A percentile compares a stretch with the other conserved stretches of the same genome.
Conservation (phyloP, 2,113 vertebrate species). For the Cricetomys ansorgei region DNA sequence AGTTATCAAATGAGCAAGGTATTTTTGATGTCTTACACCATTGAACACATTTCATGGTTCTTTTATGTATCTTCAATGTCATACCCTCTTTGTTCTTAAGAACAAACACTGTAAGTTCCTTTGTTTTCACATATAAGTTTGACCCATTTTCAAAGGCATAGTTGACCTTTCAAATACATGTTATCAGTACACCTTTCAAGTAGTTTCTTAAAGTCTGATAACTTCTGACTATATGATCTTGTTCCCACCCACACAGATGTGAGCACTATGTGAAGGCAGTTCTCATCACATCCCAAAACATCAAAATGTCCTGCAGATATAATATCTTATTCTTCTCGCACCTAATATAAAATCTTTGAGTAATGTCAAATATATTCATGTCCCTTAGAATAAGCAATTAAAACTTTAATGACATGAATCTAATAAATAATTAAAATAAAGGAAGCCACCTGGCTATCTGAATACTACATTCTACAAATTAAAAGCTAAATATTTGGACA, state of each 20-base stretch:
- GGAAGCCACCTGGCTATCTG: neutral
- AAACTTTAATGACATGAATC: constrained; percentile 12
- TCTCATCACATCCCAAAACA: neutral
- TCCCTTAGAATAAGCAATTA: neutral
- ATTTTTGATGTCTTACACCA: constrained; percentile 55
- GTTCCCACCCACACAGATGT: neutral
- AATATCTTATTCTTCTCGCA: neutral
- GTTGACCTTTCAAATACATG: constrained; percentile 21
- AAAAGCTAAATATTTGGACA: constrained; percentile 45
- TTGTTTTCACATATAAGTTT: constrained; percentile 58
- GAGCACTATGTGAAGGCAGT: neutral
- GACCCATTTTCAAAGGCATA: constrained; percentile 36
- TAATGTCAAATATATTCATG: neutral
- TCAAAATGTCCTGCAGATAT: neutral
- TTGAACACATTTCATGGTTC: constrained; percentile 26
- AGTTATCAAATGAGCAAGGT: constrained; percentile 31
- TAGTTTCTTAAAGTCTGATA: constrained; percentile 29
- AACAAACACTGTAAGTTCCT: constrained; percentile 48
- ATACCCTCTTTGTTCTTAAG: constrained; percentile 54
- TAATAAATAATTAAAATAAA: constrained; percentile 20
- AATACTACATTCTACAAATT: constrained; percentile 2
- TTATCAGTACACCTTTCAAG: constrained; percentile 34
- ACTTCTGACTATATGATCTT: neutral
- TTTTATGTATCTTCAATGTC: constrained; percentile 43
- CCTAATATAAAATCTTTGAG: neutral